Percentiles rank a stretch among this genome's conserved stretches.
Conservation (phyloP, 2,888 invertebrate species). For the Netelia virgata region DNA sequence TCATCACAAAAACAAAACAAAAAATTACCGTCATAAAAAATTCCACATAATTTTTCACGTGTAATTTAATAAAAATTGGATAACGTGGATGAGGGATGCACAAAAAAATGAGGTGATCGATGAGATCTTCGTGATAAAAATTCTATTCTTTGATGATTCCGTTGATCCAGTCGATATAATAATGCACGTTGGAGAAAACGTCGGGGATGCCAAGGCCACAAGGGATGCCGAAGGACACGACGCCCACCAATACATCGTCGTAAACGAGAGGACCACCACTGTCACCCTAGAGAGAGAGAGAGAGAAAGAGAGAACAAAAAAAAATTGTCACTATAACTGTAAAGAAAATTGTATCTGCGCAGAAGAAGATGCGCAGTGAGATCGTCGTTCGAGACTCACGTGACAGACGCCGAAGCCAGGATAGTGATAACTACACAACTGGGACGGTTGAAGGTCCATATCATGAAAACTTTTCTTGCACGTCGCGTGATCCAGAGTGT, state of each 20-base stretch:
- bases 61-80: no score
- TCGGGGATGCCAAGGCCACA: slow-evolving; percentile 68
- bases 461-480: slow-evolving; percentile 14
- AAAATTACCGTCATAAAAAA: no score
- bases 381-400: slow-evolving; percentile 19
- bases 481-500: background rate
- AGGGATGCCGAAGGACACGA: slow-evolving; percentile 69
- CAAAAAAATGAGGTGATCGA: no score
- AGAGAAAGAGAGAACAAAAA: no score
- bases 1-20: no score
- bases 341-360: no score
- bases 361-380: no score
- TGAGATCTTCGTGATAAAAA: no score
- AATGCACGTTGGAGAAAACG: slow-evolving; percentile 61
- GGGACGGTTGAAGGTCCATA: background rate
- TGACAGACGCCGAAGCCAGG: slow-evolving; percentile 48
- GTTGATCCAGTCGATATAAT: slow-evolving; percentile 43
- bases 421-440: slow-evolving; percentile 50
- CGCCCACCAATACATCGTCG: slow-evolving; percentile 59
- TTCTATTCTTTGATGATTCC: background rate
- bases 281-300: slow-evolving; percentile 60
- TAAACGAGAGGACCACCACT: slow-evolving; percentile 67
- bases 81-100: no score
- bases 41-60: no score
- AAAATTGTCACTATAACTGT: background rate